phyloP scores from a whole-genome alignment of 1,140 invertebrate species.

The Heliconius hewitsoni region DNA sequence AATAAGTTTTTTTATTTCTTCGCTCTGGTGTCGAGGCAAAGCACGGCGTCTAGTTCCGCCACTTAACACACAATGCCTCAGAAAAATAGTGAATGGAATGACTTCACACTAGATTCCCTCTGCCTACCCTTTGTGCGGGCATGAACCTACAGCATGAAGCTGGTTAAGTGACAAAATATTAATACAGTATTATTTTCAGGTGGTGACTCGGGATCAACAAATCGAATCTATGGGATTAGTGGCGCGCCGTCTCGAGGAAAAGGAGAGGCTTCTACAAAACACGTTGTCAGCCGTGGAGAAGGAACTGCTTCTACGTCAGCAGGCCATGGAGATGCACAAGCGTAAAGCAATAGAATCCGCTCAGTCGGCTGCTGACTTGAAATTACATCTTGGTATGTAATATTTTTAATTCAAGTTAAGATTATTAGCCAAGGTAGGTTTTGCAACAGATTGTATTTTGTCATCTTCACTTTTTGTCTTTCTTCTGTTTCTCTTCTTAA shows the following conservation, averaged over 20 bases:
- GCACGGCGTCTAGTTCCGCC: no score
- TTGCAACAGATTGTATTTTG: no score
- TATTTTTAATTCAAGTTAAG: neutral
- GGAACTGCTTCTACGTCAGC: slow-evolving; percentile 93
- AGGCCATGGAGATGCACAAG: slow-evolving; percentile 98
- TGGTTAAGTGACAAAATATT: neutral
- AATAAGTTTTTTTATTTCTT: no score
- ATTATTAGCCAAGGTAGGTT: no score
- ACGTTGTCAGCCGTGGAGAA: slow-evolving; percentile 97
- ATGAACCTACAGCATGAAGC: no score
- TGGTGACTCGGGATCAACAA: slow-evolving; percentile 92
- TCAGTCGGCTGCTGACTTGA: slow-evolving; percentile 98
- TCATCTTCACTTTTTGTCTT: no score
- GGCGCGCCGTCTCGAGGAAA: slow-evolving; percentile 97
- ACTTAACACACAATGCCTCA: no score
- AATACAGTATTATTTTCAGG: slow-evolving; percentile 60
- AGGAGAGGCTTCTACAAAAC: slow-evolving; percentile 96
- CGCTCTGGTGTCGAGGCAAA: no score
- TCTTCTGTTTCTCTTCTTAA: no score
- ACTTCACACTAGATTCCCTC: no score
- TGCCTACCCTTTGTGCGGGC: no score
- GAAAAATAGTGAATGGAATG: no score
- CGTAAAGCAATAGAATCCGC: slow-evolving; percentile 97
- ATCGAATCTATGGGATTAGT: slow-evolving; percentile 98
- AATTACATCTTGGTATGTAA: slow-evolving; percentile 93